Evolutionary conservation across 2,113 vertebrate genomes (phyloP), one percentile per base, ranked within the genome.

Genomic region (Raja brachyura): DNA sequence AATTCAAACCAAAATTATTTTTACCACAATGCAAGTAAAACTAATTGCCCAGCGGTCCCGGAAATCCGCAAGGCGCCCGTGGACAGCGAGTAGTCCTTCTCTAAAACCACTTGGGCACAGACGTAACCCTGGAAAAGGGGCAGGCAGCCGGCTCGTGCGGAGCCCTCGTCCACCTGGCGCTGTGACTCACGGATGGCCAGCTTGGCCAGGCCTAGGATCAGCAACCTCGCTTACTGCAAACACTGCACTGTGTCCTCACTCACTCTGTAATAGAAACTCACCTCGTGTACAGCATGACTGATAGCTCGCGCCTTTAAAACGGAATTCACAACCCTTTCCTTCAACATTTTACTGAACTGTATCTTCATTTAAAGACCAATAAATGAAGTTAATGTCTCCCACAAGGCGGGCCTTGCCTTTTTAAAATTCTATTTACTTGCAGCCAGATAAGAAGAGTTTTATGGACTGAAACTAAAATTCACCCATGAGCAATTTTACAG

Each of bases 401-500:
- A 33, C 18, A 90, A 90, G 56, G 63, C 88, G 33, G 88, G 88
- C 61, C 14, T 90, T 70, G 3, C 88, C 59, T 70, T 90, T 90
- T 90, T 22, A 90, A 48, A 90, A 39, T 39, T 70, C 88, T 18
- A 90, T 90, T 90, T 33, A 39, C 33, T 90, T n/a, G 85, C 54
- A 39, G 13, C 61, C 39, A 48, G 39, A 48, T 48, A 70, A 5
- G 66, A 31, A 39, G 88, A 39, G 63, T 18, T 39, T 81, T 1
- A 90, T 6, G 4, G n/a, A 14, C 59, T 90, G 66, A 90, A 70
- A 68, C 68, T 90, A 31, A 90, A 61, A 90, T 90, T 70, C 88
- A 90, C 88, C 63, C 88, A 90, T 90, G 88, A 90, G 16, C 61
- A 70, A 39, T 90, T 68, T 90, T 39, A 90, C 31, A 66, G 61